Base-by-base conservation (phyloP, 2,888 invertebrate species). In the Silvanus unidentatus region DNA sequence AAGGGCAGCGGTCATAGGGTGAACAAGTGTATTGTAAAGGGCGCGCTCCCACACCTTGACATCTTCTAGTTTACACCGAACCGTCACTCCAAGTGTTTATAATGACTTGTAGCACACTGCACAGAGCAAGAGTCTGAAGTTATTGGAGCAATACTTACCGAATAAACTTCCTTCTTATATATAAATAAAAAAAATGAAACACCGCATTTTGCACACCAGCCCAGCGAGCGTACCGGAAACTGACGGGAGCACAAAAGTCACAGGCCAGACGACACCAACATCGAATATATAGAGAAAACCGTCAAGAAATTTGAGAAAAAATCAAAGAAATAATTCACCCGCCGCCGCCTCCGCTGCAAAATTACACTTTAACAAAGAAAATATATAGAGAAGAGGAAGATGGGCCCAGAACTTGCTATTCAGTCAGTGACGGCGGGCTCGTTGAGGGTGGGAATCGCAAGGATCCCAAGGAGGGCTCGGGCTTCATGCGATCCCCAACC, bases 361-460 rank as follows among this genome's bases (percentile, higher is more conserved):
- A 32, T 32, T 12, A 32, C n/a, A 32, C 4, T 5, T 8, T 8
- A 32, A 32, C 32, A n/a, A 32, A 32, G 5, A 34, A 41, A 16
- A 39, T 28, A 34, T 41, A 34, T 39, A 42, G 16, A 46, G 37
- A 44, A 52, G 46, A 43, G 50, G 45, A 44, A 50, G 47, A 53
- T 39, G 39, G 48, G 45, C 40, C 49, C 59, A 59, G 60, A 60
- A 63, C 61, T 64, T 66, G 64, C 61, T 63, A 62, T 51, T 54
- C 22, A 63, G 65, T 65, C 67, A 68, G 68, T 68, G 63, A 63
- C 66, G 68, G 69, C 66, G 63, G 59, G 66, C 65, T 67, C 69
- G 68, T 65, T 63, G 61, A 58, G 61, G 62, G 53, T 57, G 57
- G 59, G 59, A 52, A 56, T 47, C 48, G 57, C 57, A 59, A 47